Base-by-base conservation (phyloP, 1,140 invertebrate genomes). In the Homarus americanus region DNA sequence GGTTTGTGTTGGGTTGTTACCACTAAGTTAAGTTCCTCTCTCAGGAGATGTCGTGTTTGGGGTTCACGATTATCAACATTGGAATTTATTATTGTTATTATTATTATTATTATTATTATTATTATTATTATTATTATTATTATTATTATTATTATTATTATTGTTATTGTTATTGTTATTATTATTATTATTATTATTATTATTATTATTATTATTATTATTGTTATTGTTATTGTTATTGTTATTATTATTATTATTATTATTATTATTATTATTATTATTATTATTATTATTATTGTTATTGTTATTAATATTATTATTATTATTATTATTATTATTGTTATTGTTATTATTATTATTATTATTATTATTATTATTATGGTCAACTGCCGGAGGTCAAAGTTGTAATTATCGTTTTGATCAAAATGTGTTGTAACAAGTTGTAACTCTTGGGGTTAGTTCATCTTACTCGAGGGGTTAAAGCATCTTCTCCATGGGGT, bases 201-300 rank as follows among this genome's bases (percentile, higher is more conserved):
- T 72, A 1, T 28, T 0, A 72, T n/a, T n/a, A 72, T 7, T n/a
- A 34, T 72, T 28, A 72, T 72, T 28, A 28, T 72, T 9, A 28
- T 0, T 28, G n/a, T 72, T 7, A 72, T 72, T 72, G 24, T 72
- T 72, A 72, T 72, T 72, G n/a, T 34, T 72, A n/a, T 72, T 72
- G n/a, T 72, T 72, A 72, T 72, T 72, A 72, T 72, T 72, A 72
- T 72, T 69, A 34, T 34, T 49, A 49, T 49, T 49, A 49, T 49
- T 49, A 49, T 49, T 49, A 49, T 49, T 72, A 72, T 72, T 72
- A 72, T 72, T 34, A 72, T 72, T 34, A 34, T 72, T 72, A 72
- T 3, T 72, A 72, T 72, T 72, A 72, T 7, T 34, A 49, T 49
- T 49, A 72, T 72, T 7, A 72, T 7, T 7, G 1, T 72, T 72